Base-by-base conservation (phyloP, 2,113 vertebrate species). In the Trogon melanurus region DNA sequence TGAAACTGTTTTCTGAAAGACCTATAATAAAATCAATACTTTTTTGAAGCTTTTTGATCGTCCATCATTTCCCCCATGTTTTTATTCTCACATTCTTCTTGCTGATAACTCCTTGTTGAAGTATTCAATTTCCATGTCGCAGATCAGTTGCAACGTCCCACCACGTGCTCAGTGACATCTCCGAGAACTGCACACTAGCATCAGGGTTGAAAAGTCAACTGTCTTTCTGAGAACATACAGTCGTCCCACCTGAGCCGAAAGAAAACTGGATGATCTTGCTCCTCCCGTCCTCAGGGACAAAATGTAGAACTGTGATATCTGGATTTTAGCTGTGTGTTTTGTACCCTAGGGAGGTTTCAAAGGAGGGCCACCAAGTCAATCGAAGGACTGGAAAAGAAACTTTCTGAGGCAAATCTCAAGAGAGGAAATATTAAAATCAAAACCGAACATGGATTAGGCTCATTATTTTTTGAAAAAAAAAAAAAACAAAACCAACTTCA, bases 201-300 rank as follows among this genome's bases (percentile, higher is more conserved):
- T 25, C 26, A 45, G 16, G 9, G 22, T 29, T 34, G 0, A 2
- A 69, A 7, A 82, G 8, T 10, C 60, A 50, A 9, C 11, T 9
- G 1, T 9, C 26, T n/a, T 56, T 73, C 45, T 78, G 50, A 64
- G 91, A 72, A 53, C 2, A 3, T 22, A 6, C 21, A 20, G 16
- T 62, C 16, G 7, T 11, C 44, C 57, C 72, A 9, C 1, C 1
- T 18, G n/a, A 60, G 32, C 45, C 60, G 38, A 75, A 54, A 16
- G 16, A 83, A 47, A n/a, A 62, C 57, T 12, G 47, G 47, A 27
- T 78, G 29, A 54, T 50, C 18, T 47, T 85, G 32, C 16, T 12
- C 6, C 13, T 51, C 44, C 41, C 22, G 13, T 50, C 44, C 18
- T 75, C 62, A 41, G 0, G 13, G 22, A n/a, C 19, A 64, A 91